Evolutionary conservation across 2,888 invertebrate genomes (phyloP).

Genomic region (Bedellia somnulentella): DNA sequence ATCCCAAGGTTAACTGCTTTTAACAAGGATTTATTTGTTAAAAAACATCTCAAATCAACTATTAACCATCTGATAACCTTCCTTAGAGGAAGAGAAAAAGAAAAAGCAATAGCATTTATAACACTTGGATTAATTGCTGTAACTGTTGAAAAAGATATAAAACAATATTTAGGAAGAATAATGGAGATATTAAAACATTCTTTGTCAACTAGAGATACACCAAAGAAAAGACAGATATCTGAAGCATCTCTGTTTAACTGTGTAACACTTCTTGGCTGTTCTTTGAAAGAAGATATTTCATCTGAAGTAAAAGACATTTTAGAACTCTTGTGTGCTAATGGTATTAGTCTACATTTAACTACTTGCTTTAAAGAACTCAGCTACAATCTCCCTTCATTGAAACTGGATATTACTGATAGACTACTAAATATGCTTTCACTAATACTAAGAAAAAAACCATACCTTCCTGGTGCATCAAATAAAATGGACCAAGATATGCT

Average conservation of each 20-base stretch:
- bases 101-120: slow-evolving; percentile 84
- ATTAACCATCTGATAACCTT: slow-evolving; percentile 79
- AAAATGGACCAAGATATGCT: slow-evolving; percentile 44
- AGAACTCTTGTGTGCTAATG: slow-evolving; percentile 90
- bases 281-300: slow-evolving; percentile 78
- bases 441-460: slow-evolving; percentile 84
- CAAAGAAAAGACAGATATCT: slow-evolving; percentile 72
- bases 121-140: slow-evolving; percentile 91
- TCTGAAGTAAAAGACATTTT: slow-evolving; percentile 80
- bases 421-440: slow-evolving; percentile 88
- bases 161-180: slow-evolving; percentile 76
- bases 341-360: slow-evolving; percentile 86
- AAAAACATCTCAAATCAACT: slow-evolving; percentile 72
- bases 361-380: slow-evolving; percentile 91
- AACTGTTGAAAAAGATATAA: slow-evolving; percentile 81
- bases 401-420: slow-evolving; percentile 89
- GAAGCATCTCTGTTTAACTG: slow-evolving; percentile 93
- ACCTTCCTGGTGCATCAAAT: slow-evolving; percentile 59
- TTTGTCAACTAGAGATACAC: slow-evolving; percentile 75
- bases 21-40: slow-evolving; percentile 76
- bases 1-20: slow-evolving; percentile 94
- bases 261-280: slow-evolving; percentile 88
- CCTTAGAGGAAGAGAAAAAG: slow-evolving; percentile 79
- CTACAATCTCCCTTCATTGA: slow-evolving; percentile 83
- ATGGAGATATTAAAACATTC: slow-evolving; percentile 80